phyloP scores from a whole-genome alignment of 2,113 vertebrate species.

The Hemiscyllium ocellatum region DNA sequence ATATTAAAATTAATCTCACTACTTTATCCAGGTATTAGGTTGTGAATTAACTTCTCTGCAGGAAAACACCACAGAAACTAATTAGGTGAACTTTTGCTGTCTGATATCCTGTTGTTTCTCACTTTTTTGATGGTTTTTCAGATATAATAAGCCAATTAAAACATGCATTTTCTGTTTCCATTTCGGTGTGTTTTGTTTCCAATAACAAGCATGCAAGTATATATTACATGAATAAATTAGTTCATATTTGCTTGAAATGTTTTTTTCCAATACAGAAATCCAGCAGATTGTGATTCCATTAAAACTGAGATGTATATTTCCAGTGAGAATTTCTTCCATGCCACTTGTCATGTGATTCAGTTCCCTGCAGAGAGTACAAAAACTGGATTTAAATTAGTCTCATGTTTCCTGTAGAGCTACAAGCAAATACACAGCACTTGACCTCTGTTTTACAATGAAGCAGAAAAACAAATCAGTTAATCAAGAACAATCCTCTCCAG shows the following conservation, averaged over 20 bases:
- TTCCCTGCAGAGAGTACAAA: conserved; percentile 50
- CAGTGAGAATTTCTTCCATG: conserved; percentile 48
- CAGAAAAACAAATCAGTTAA: conserved; percentile 38
- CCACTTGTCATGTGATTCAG: conserved; percentile 45
- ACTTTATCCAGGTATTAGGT: conserved; percentile 39
- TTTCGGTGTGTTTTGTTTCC: conserved; percentile 25
- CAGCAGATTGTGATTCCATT: conserved; percentile 40
- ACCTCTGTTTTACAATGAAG: conserved; percentile 48
- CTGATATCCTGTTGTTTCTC: conserved; percentile 40
- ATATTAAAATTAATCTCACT: neutral
- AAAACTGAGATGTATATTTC: conserved; percentile 46
- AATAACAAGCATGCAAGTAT: conserved; percentile 37
- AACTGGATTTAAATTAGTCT: conserved; percentile 47
- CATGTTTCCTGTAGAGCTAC: conserved; percentile 40
- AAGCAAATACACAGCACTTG: conserved; percentile 32
- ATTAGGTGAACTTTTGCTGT: conserved; percentile 40
- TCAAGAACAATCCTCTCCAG: neutral
- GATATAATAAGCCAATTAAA: conserved; percentile 45
- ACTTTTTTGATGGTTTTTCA: conserved; percentile 45
- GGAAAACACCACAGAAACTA: conserved; percentile 39
- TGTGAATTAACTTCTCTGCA: conserved; percentile 42
- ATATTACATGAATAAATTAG: conserved; percentile 42
- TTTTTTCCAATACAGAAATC: conserved; percentile 45
- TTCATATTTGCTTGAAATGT: conserved; percentile 43
- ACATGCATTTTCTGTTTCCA: conserved; percentile 44